phyloP scores from a whole-genome alignment of 2,888 invertebrate genomes.

The Pseudanteris insignis region DNA sequence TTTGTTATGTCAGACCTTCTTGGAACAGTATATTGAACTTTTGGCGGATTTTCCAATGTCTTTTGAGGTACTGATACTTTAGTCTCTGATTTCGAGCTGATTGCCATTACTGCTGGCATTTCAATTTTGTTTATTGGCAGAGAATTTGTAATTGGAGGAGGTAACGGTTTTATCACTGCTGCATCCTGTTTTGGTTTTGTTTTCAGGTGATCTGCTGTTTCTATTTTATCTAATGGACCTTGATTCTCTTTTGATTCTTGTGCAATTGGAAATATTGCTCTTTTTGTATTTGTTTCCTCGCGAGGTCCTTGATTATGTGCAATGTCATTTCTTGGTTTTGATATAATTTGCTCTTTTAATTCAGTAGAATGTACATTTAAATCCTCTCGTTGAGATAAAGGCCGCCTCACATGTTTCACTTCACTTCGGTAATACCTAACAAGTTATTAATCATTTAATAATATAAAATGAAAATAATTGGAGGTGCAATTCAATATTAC shows the following conservation, averaged over 20 bases:
- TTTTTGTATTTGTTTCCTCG: slow-evolving; percentile 16
- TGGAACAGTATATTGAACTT: slow-evolving; percentile 50
- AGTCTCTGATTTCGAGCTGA: not conserved
- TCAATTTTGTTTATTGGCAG: not conserved
- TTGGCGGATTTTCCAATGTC: slow-evolving; percentile 37
- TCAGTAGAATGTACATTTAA: slow-evolving; percentile 4
- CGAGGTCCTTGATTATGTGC: not conserved
- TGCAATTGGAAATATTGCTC: slow-evolving; percentile 22
- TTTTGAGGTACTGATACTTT: not conserved
- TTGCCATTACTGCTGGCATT: not conserved
- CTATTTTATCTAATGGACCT: not conserved
- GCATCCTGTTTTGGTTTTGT: not conserved
- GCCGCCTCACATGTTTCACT: slow-evolving; percentile 47
- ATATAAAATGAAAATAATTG: too few relatives aligned
- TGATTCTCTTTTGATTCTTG: slow-evolving; percentile 10
- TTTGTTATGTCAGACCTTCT: slow-evolving; percentile 42
- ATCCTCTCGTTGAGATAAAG: slow-evolving; percentile 53
- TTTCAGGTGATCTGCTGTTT: not conserved
- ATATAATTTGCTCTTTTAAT: too few relatives aligned
- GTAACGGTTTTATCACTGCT: not conserved
- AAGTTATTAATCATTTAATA: too few relatives aligned
- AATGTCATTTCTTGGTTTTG: too few relatives aligned
- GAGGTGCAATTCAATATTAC: too few relatives aligned
- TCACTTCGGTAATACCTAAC: slow-evolving; percentile 48
- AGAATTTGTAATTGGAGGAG: not conserved